These are phyloP conservation scores for Coelopa frigida DNA, from an alignment of 1,140 invertebrate genomes.

Conservation along the genomic window DNA sequence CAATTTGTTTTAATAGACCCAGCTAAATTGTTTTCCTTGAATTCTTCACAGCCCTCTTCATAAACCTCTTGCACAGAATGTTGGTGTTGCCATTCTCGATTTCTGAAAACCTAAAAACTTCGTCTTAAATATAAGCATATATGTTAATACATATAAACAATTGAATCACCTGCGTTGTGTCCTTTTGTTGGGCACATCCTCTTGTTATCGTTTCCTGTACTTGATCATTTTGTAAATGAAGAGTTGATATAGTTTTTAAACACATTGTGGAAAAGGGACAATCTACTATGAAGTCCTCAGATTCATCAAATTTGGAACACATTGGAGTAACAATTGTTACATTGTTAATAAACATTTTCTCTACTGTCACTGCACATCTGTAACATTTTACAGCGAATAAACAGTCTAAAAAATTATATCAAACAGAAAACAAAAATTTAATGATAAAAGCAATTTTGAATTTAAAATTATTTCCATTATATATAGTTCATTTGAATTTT, in stretches of 20 bases:
- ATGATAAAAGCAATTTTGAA: too few relatives aligned
- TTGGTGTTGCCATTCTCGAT: conserved; percentile 54
- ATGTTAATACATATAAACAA: background rate
- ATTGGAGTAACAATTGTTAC: conserved; percentile 48
- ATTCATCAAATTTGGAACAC: conserved; percentile 65
- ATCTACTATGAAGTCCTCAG: conserved; percentile 56
- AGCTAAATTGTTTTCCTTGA: conserved; percentile 54
- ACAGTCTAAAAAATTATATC: conserved; percentile 23
- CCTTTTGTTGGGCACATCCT: conserved; percentile 65
- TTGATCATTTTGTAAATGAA: conserved; percentile 55
- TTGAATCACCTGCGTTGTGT: conserved; percentile 48
- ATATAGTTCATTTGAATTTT: too few relatives aligned
- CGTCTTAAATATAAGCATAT: conserved; percentile 2
- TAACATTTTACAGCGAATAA: conserved; percentile 50
- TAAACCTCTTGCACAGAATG: conserved; percentile 58
- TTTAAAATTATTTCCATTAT: too few relatives aligned
- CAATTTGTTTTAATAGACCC: conserved; percentile 54
- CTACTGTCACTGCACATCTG: conserved; percentile 56
- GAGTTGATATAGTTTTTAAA: conserved; percentile 61
- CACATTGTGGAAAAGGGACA: conserved; percentile 77
- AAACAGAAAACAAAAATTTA: too few relatives aligned
- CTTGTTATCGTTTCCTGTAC: conserved; percentile 56
- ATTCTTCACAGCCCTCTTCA: conserved; percentile 55
- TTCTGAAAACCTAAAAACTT: conserved; percentile 44
- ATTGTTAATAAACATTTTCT: conserved; percentile 27